phyloP scores from a whole-genome alignment of 2,888 invertebrate species.

The Hanleya hanleyi region DNA sequence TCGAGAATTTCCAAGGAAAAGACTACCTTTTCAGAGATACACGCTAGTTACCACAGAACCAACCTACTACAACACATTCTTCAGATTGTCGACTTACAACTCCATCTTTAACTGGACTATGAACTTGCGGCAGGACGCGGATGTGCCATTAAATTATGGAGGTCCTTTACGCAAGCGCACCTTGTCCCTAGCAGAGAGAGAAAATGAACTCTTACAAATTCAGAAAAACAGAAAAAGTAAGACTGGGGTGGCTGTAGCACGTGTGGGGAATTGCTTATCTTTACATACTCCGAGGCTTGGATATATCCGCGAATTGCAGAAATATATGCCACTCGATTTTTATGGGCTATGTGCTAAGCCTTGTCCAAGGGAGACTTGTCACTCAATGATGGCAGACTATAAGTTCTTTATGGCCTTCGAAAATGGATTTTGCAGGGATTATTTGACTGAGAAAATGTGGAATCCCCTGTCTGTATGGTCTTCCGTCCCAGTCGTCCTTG shows the following conservation, averaged over 20 bases:
- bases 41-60: background rate
- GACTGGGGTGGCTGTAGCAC: background rate
- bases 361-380: background rate
- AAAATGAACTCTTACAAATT: no score
- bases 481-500: background rate
- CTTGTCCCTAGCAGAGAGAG: background rate
- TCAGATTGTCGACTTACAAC: background rate
- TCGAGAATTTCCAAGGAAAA: background rate
- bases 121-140: background rate
- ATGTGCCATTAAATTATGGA: background rate
- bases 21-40: background rate
- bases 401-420: background rate
- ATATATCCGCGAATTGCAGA: background rate
- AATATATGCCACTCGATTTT: background rate
- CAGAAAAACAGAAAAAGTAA: background rate
- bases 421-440: background rate
- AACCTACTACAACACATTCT: background rate
- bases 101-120: background rate
- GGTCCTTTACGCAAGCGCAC: background rate
- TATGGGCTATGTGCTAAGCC: background rate
- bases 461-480: background rate
- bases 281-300: background rate
- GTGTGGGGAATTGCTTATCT: background rate
- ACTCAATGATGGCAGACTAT: background rate
- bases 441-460: background rate